Evolutionary conservation across 2,113 vertebrate species (phyloP), one percentile per base, ranked within the genome.

Genomic region (Pseudopipra pipra): DNA sequence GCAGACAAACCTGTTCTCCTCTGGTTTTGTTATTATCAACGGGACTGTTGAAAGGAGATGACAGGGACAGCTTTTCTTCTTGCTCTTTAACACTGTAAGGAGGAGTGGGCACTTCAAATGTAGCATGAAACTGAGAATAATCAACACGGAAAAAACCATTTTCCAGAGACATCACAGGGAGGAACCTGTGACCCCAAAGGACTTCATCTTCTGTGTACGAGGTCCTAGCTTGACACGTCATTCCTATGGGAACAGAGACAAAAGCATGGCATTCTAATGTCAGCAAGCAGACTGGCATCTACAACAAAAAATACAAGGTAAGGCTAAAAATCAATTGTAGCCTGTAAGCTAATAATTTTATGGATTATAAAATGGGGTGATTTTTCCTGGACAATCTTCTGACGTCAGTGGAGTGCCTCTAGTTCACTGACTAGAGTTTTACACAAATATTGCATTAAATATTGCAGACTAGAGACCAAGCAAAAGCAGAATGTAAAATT

Each of bases 161-260:
- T 85, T 99, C 99, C 56, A 99, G 94, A 12, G 99, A 99, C 98
- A 99, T 99, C 12, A 99, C 99, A 0, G 99, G 99, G 17, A 99
- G 98, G 95, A 99, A 99, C 25, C 99, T 98, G 81, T 99, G 98
- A 28, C 98, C 99, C 99, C 99, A 99, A 58, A 99, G 92, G 20
- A 99, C 99, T 92, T 99, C 99, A 47, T 99, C 99, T 82, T 99
- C 99, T 7, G 99, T 99, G 95, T 99, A 99, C 0, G 99, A 99
- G 4, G 99, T 99, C 86, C 99, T 98, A 12, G 99, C 99, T 87
- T 99, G 99, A 84, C 99, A 99, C 0, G 99, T 99, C 99, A 99
- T 99, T 59, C 99, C 99, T 99, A 46, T 1, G 6, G n/a, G 30
- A 47, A 85, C 5, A 55, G 75, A 63, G 30, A 67, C 43, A 78